These are phyloP conservation scores for Typhlomys cinereus DNA, from an alignment of 2,113 vertebrate genomes.

Conservation along the genomic window DNA sequence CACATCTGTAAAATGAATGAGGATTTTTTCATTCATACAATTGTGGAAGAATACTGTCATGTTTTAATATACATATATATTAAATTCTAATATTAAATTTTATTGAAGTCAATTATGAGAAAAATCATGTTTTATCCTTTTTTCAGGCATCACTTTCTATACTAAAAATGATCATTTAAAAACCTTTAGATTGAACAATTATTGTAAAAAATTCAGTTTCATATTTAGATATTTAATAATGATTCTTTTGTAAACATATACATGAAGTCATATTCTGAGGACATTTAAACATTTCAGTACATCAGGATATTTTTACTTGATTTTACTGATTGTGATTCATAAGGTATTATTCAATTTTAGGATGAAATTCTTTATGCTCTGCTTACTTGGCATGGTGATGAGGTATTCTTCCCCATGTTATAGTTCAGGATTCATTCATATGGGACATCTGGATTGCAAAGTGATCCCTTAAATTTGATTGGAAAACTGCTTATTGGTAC, in stretches of 20 bases:
- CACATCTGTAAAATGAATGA: background rate
- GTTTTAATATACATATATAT: background rate
- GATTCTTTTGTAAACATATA: background rate
- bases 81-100: conserved; percentile 17
- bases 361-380: conserved; percentile 1
- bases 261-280: background rate
- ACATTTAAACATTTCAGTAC: background rate
- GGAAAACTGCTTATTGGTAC: background rate
- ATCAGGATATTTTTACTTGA: background rate
- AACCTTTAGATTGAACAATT: background rate
- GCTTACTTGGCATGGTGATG: background rate
- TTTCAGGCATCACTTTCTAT: background rate
- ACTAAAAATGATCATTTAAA: background rate
- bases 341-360: conserved; percentile 5
- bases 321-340: background rate
- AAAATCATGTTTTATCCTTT: background rate
- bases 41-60: background rate
- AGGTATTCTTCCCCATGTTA: background rate
- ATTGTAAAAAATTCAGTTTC: background rate
- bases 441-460: background rate
- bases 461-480: background rate
- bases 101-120: background rate
- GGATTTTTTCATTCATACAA: background rate
- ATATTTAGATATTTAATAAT: background rate
- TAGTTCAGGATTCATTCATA: background rate